Evolutionary conservation across 1,140 invertebrate species (phyloP), one percentile per base, ranked within the genome.

Genomic region (Magallana angulata): DNA sequence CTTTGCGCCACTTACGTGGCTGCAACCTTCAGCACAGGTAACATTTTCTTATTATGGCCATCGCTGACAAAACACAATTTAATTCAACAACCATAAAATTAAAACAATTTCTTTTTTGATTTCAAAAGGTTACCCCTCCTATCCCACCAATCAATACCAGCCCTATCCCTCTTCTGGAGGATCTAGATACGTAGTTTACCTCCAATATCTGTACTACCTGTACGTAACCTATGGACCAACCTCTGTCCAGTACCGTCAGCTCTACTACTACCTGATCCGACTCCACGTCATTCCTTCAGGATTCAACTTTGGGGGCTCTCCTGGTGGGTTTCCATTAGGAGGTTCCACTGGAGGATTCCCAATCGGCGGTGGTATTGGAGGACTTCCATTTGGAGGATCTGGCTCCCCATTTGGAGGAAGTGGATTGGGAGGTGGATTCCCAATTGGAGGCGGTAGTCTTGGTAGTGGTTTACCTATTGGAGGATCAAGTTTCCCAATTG

Each of bases 1-100:
- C 68, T 76, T 18, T 76, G 24, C 8, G 68, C 36, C 68, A 76
- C 68, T 9, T 76, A 76, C 8, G 68, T 76, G 68, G 68, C 68
- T 24, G 68, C 68, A 12, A 76, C 68, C 18, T 36, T 12, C 36
- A 76, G 12, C 68, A 36, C 24, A 8, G 68, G 68, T 76, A 76
- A 76, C 1, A 36, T 76, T 76, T 30, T 48, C 36, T 48, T 48
- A 5, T 48, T 48, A 0, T 48, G 36, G 5, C 36, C 0, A 4
- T 4, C 2, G 36, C 36, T 48, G 36, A 48, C 36, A 5, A 5
- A 4, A 48, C 36, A 48, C 36, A 48, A 48, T 48, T 48, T 48
- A 48, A 48, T 48, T 48, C 36, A 48, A 48, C 5, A 48, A 48
- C 36, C 2, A 48, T 4, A 4, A 48, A 4, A 48, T 48, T 5